Percentiles rank a stretch among this genome's conserved stretches.
Conservation (phyloP, 2,888 invertebrate genomes). For the Caradrina kadenii region DNA sequence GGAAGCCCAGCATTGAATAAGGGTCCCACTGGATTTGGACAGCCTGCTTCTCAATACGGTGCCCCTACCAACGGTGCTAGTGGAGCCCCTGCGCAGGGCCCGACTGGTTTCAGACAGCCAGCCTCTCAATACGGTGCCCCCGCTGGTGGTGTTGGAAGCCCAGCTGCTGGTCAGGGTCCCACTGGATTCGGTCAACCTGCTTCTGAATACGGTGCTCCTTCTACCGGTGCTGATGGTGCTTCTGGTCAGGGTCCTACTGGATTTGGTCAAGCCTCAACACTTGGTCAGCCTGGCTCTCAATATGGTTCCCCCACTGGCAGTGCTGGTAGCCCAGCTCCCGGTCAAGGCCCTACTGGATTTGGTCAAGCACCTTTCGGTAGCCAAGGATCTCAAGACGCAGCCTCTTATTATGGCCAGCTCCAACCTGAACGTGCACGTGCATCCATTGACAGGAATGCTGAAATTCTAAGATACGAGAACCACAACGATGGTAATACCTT, state of each 20-base stretch:
- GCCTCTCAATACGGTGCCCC: constrained; percentile 58
- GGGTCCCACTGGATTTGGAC: constrained; percentile 44
- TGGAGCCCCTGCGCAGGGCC: neutral
- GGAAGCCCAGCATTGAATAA: neutral
- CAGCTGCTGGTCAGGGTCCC: constrained; percentile 28
- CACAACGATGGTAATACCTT: constrained; percentile 84
- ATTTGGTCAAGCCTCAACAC: constrained; percentile 26
- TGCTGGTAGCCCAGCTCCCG: constrained; percentile 37
- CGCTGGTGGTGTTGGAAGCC: constrained; percentile 47
- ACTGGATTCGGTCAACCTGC: constrained; percentile 51
- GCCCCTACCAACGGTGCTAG: constrained; percentile 25
- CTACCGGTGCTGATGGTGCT: constrained; percentile 12
- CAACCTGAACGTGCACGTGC: constrained; percentile 83
- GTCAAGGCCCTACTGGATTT: constrained; percentile 56
- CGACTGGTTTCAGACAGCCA: constrained; percentile 48
- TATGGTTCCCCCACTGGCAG: constrained; percentile 47
- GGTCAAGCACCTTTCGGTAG: constrained; percentile 53
- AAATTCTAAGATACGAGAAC: constrained; percentile 82
- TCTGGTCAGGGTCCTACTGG: constrained; percentile 29
- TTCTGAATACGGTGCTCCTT: constrained; percentile 55
- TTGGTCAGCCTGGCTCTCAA: constrained; percentile 47
- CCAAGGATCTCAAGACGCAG: constrained; percentile 58
- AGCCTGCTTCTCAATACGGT: constrained; percentile 58
- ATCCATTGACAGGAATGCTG: constrained; percentile 79
- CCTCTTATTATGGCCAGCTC: constrained; percentile 60